Evolutionary conservation across 2,888 invertebrate genomes (phyloP), one percentile per base, ranked within the genome.

Genomic region (Drosophila buzzatii): DNA sequence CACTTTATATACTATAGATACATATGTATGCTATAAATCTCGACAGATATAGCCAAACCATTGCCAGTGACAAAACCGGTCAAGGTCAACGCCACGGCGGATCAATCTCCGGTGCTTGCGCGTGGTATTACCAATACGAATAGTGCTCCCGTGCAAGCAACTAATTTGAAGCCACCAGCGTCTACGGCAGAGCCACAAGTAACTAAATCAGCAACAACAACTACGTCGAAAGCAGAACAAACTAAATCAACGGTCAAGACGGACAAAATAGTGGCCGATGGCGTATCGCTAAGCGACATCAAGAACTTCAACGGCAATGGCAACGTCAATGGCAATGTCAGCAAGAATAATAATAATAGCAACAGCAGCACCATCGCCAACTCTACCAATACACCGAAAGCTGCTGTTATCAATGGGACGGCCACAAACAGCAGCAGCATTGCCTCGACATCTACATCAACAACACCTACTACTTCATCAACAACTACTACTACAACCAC

Each of bases 391-490:
- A 31, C 8, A 49, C 61, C 41, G 10, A 14, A 27, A 18, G n/a
- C 35, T 61, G n/a, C 49, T 42, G 18, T 23, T 59, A 23, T 45
- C 37, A 53, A 31, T 44, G 39, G 33, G 20, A 44, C 14, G 41
- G 60, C 39, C 55, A 62, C n/a, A 41, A 44, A 41, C 14, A 42
- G 18, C 23, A 60, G 37, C 8, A 47, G 23, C 47, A 27, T 27
- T 16, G 61, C 12, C 16, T 52, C 31, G 9, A 18, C 67, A 4
- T 82, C 82, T 2, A 80, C 81, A 52, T 18, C 35, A 12, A 3
- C 51, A 14, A 87, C 89, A 0, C 90, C 85, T 9, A n/a, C 41
- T n/a, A 45, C 23, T 0, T 89, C 91, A 0, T 86, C 89, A 0
- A 90, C 85, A 0, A 89, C 91, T 23, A 62, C 53, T 2, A 57